These are phyloP conservation scores for Trissolcus japonicus DNA, from an alignment of 2,888 invertebrate genomes.

Conservation along the genomic window DNA sequence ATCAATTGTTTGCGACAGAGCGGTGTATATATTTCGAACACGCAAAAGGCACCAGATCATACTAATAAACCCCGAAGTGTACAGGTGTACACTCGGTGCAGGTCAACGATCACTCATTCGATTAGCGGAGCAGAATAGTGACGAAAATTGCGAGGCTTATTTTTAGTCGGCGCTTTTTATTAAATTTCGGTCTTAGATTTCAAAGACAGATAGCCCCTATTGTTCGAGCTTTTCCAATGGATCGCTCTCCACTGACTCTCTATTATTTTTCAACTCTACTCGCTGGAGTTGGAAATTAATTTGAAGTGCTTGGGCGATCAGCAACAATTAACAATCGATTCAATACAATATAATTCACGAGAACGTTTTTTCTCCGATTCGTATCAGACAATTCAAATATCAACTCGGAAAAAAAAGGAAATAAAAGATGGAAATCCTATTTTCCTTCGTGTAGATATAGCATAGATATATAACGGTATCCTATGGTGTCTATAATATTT, in stretches of 20 bases:
- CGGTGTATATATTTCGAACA: slow-evolving; percentile 33
- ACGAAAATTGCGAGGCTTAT: slow-evolving; percentile 30
- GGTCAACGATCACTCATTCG: slow-evolving; percentile 28
- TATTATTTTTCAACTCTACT: slow-evolving; percentile 20
- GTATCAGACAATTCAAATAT: too few relatives aligned
- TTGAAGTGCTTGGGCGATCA: slow-evolving; percentile 11
- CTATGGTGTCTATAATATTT: too few relatives aligned
- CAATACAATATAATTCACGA: not conserved
- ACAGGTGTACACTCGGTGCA: slow-evolving; percentile 37
- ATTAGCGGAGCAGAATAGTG: slow-evolving; percentile 22
- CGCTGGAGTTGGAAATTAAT: slow-evolving; percentile 11
- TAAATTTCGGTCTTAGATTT: slow-evolving; percentile 43
- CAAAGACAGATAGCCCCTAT: slow-evolving; percentile 19
- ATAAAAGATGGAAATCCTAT: too few relatives aligned
- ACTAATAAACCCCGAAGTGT: slow-evolving; percentile 26
- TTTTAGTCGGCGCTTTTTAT: slow-evolving; percentile 33
- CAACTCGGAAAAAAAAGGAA: not conserved
- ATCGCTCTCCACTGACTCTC: slow-evolving; percentile 6
- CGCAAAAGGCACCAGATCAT: slow-evolving; percentile 31
- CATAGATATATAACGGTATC: too few relatives aligned
- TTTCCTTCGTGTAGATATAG: too few relatives aligned
- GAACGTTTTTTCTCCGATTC: not conserved
- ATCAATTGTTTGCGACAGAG: slow-evolving; percentile 48
- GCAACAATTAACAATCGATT: not conserved
- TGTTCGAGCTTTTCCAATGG: slow-evolving; percentile 12